These are phyloP conservation scores for Trichomycterus rosablanca DNA, from an alignment of 2,113 vertebrate species.

Conservation along the genomic window DNA sequence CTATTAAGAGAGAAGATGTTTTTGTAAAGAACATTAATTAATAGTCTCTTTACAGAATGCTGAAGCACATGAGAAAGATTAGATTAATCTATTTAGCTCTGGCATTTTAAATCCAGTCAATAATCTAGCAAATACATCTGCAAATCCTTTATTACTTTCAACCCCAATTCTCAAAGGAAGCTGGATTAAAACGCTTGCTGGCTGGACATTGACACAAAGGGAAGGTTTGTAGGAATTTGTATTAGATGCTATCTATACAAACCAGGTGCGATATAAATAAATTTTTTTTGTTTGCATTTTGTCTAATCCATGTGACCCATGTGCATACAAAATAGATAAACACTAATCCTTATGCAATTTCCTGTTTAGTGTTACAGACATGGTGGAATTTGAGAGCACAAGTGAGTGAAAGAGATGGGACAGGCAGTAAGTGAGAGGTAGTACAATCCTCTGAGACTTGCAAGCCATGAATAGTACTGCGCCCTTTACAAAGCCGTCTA, in stretches of 20 bases:
- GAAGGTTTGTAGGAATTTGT: slow-evolving; percentile 14
- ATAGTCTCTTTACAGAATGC: slow-evolving; percentile 24
- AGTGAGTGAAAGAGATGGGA: neutral
- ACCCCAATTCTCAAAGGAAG: slow-evolving; percentile 6
- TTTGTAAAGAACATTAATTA: slow-evolving; percentile 42
- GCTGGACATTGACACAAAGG: slow-evolving; percentile 10
- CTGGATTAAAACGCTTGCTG: slow-evolving; percentile 16
- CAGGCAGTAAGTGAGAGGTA: slow-evolving; percentile 12
- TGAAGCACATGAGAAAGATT: slow-evolving; percentile 8
- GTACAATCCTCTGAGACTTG: slow-evolving; percentile 7
- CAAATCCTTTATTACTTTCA: slow-evolving; percentile 28
- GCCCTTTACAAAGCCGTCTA: too few relatives aligned
- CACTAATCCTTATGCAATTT: neutral
- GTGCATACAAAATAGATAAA: neutral
- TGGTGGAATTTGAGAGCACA: neutral
- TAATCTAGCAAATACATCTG: slow-evolving; percentile 27
- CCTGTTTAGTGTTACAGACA: neutral
- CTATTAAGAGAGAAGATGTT: slow-evolving; percentile 6
- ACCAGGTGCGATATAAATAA: too few relatives aligned
- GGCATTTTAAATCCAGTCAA: slow-evolving; percentile 34
- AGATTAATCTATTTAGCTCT: slow-evolving; percentile 42
- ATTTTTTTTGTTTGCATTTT: too few relatives aligned
- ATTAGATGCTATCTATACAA: too few relatives aligned
- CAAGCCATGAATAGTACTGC: too few relatives aligned
- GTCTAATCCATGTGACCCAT: neutral